phyloP scores from a whole-genome alignment of 2,888 invertebrate genomes.

The Octonoba sinensis region DNA sequence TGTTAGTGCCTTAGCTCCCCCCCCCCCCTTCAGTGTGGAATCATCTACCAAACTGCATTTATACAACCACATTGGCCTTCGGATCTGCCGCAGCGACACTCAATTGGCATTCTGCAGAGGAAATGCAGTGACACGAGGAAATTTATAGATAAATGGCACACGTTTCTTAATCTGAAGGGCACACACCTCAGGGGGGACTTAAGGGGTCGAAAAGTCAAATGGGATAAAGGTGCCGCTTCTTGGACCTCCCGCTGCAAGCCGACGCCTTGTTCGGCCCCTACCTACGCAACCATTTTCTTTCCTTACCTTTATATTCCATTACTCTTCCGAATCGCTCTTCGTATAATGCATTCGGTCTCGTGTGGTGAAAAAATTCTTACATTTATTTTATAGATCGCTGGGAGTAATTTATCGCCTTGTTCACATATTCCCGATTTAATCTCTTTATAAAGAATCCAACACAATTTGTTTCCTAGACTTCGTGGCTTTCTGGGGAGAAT shows the following conservation, averaged over 20 bases:
- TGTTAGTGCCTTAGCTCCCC: too few species aligned
- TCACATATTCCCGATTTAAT: constrained; percentile 49
- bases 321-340: too few species aligned
- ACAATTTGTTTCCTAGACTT: constrained; percentile 36
- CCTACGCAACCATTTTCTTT: not conserved
- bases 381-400: constrained; percentile 9
- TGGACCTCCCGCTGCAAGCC: constrained; percentile 24
- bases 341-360: too few species aligned
- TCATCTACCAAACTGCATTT: too few species aligned
- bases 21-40: too few species aligned
- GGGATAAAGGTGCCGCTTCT: constrained; percentile 33
- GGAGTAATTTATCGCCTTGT: constrained; percentile 30
- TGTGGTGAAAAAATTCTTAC: not conserved
- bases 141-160: constrained; percentile 30
- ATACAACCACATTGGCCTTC: too few species aligned
- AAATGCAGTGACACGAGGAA: too few species aligned
- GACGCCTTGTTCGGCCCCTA: constrained; percentile 30
- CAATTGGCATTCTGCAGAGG: too few species aligned
- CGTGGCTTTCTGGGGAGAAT: constrained; percentile 8
- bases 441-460: constrained; percentile 41
- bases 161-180: constrained; percentile 45
- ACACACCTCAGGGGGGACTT: constrained; percentile 12
- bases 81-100: too few species aligned
- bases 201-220: constrained; percentile 5
- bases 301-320: too few species aligned